phyloP scores from a whole-genome alignment of 2,797 vertebrate genomes.

The Hozukius guyotensis region DNA sequence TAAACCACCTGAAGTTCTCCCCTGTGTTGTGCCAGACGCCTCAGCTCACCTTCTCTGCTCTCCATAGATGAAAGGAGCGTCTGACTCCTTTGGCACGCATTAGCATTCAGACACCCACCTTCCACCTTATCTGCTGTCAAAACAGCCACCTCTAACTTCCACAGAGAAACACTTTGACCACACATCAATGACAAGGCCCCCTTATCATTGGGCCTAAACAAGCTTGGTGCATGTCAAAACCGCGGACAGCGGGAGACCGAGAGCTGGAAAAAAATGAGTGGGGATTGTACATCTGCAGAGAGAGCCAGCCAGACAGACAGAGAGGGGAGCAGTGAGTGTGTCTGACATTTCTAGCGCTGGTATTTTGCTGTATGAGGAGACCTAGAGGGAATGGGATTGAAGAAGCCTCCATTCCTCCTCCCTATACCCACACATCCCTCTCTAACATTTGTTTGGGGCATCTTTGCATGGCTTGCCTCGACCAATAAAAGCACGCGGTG shows the following conservation, averaged over 20 bases:
- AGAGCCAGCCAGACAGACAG: constrained; percentile 21
- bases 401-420: constrained; percentile 20
- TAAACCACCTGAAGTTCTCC: constrained; percentile 29
- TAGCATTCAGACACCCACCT: constrained; percentile 64
- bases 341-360: constrained; percentile 59
- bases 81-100: constrained; percentile 52
- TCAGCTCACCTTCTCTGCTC: constrained; percentile 36
- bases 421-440: not conserved
- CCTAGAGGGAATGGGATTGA: constrained; percentile 43
- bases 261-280: constrained; percentile 2
- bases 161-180: constrained; percentile 64
- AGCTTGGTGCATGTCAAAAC: constrained; percentile 51
- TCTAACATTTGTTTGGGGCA: constrained; percentile 55
- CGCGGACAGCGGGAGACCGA: constrained; percentile 8
- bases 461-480: constrained; percentile 45
- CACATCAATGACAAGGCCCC: constrained; percentile 58
- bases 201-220: constrained; percentile 67
- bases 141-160: constrained; percentile 63
- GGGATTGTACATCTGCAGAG: constrained; percentile 37
- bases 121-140: constrained; percentile 70
- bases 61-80: constrained; percentile 51
- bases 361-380: constrained; percentile 52
- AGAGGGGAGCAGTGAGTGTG: constrained; percentile 35
- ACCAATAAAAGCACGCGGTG: constrained; percentile 29
- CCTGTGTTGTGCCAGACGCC: constrained; percentile 26